A percentile compares a stretch with the other conserved stretches of the same genome.
phyloP scores from a whole-genome alignment of 2,888 invertebrate species.

The Steromphala cineraria region DNA sequence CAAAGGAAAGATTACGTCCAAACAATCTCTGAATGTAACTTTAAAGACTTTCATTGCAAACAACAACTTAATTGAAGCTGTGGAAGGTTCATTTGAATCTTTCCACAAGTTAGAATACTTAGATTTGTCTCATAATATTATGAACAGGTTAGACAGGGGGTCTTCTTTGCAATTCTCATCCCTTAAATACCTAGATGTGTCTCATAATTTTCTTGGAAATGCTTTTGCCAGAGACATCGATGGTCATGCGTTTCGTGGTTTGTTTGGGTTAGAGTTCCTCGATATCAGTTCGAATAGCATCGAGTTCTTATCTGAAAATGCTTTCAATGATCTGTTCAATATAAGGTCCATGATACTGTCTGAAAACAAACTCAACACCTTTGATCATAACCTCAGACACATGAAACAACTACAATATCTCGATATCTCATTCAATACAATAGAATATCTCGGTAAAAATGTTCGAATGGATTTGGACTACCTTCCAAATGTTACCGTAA shows the following conservation, averaged over 20 bases:
- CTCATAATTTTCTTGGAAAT: neutral
- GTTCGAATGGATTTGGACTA: neutral
- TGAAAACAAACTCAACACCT: neutral
- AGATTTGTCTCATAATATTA: neutral
- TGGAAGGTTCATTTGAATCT: neutral
- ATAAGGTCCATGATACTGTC: neutral
- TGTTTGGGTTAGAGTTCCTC: neutral
- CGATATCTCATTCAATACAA: neutral
- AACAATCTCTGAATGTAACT: neutral
- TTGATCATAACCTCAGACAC: neutral
- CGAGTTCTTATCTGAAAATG: neutral
- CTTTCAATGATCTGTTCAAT: too few relatives aligned
- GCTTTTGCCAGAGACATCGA: neutral
- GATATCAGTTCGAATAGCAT: neutral
- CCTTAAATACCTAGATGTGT: neutral
- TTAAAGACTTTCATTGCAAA: neutral
- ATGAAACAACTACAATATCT: slow-evolving; percentile 9
- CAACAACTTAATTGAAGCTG: neutral
- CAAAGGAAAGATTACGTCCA: neutral
- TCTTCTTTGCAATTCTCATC: slow-evolving; percentile 7
- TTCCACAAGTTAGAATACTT: slow-evolving; percentile 16
- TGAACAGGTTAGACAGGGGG: neutral
- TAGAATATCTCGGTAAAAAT: neutral
- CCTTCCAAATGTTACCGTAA: neutral
- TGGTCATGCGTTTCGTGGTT: neutral